A percentile compares a stretch with the other conserved stretches of the same genome.
phyloP scores from a whole-genome alignment of 2,888 invertebrate genomes.

The Operophtera brumata region DNA sequence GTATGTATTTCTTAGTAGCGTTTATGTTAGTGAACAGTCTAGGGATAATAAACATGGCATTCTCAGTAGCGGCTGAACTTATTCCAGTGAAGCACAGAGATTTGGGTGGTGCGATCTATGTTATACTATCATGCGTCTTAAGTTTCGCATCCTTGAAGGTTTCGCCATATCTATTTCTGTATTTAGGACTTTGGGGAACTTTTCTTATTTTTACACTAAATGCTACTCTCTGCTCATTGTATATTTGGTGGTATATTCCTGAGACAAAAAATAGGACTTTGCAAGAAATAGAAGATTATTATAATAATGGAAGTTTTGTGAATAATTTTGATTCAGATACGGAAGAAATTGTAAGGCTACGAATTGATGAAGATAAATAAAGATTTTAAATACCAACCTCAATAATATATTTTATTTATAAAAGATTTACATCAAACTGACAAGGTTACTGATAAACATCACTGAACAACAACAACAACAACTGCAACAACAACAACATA shows the following conservation, averaged over 20 bases:
- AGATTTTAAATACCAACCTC: not conserved
- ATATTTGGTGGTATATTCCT: slow-evolving; percentile 21
- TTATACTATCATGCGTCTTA: slow-evolving; percentile 7
- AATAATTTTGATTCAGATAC: not conserved
- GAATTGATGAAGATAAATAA: not conserved
- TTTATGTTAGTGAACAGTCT: slow-evolving; percentile 8
- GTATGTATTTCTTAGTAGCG: slow-evolving; percentile 18
- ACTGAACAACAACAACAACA: no score
- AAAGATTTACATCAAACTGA: no score
- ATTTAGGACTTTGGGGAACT: slow-evolving; percentile 15
- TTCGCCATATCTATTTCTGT: slow-evolving; percentile 22
- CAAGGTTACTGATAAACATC: no score
- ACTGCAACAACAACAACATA: no score
- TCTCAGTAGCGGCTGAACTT: slow-evolving; percentile 15
- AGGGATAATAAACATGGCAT: slow-evolving; percentile 4
- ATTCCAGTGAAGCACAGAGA: slow-evolving; percentile 27
- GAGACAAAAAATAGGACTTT: slow-evolving; percentile 21
- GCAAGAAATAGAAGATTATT: slow-evolving; percentile 21
- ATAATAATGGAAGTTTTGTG: slow-evolving; percentile 10
- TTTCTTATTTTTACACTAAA: slow-evolving; percentile 15
- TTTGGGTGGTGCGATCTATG: slow-evolving; percentile 17
- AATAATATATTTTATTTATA: no score
- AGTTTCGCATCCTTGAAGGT: slow-evolving; percentile 17
- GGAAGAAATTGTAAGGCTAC: not conserved
- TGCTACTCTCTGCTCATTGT: slow-evolving; percentile 2